Evolutionary conservation across 2,888 invertebrate genomes (phyloP), one percentile per base, ranked within the genome.

Genomic region (Nymphalis polychloros): DNA sequence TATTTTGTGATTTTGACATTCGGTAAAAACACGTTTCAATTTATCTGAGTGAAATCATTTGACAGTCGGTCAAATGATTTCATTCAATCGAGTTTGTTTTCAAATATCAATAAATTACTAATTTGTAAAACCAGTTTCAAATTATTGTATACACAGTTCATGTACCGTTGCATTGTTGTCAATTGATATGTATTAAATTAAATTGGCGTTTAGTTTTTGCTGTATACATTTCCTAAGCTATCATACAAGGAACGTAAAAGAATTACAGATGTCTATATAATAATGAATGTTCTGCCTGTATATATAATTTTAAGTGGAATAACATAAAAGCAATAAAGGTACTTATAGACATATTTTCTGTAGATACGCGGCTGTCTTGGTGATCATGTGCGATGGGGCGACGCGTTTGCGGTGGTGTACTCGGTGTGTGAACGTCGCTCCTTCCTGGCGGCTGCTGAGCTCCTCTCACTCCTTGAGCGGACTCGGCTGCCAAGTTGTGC

Each of bases 381-480:
- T 76, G 96, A 96, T 78, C 96, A 96, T 85, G 94, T 96, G 77
- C 93, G 96, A 82, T 97, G 96, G 96, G 96, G 96, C 62, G 96
- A 97, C 81, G 96, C 96, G 19, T 96, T 96, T 87, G 96, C 96
- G 52, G 94, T 97, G 72, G 96, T 97, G 61, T 97, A 97, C 90
- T 96, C 96, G 59, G 96, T 97, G 48, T 92, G 92, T 76, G 90
- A 90, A 75, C 81, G 92, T 17, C 86, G 92, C 4, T 90, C 92
- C 2, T 92, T 92, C 78, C 78, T 95, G 74, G 96, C 95, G 76
- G 96, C 96, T 0, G 94, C 95, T 52, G 95, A 95, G 79, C 93
- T 96, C 61, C 89, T 96, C 72, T 95, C 96, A 63, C 93, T 96
- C 76, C 89, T 96, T 76, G 94, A 95, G 71, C 94, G 95, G 81